Evolutionary conservation across 1,140 invertebrate genomes (phyloP), one percentile per base, ranked within the genome.

Genomic region (Ceratosolen solmsi): DNA sequence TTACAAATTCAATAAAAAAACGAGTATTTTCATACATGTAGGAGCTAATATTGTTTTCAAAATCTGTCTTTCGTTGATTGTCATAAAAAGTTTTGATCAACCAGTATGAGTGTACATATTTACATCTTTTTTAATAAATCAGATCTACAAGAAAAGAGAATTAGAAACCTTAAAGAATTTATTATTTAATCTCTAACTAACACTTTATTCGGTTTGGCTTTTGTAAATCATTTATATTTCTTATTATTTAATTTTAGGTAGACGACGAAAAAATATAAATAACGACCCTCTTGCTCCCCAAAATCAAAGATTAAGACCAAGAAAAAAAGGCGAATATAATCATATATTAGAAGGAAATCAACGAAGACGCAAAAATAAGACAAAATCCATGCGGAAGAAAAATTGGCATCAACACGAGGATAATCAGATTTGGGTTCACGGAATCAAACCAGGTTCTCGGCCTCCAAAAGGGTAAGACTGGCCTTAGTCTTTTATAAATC

Each of bases 361-460:
- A 58, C 65, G 60, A 15, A 71, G 54, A 38, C 80, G 84, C 27
- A 84, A 58, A 22, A 84, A 86, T 60, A 84, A 83, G 49, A 36
- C 74, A 22, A 83, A 58, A 49, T 79, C 82, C 27, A 83, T 83
- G 75, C 33, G 82, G 38, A 79, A 83, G 65, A 79, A 80, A 30
- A 79, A 83, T 65, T 78, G 75, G 81, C 80, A 82, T n/a, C 81
- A 60, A n/a, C 77, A 85, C 17, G 84, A 85, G 46, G 65, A 79
- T 25, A 85, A 87, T 56, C 79, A 86, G 49, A 84, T 88, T 71
- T 92, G 90, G 90, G 84, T 77, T 8, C 86, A 91, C 51, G 91
- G 90, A 33, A 87, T 91, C 33, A 90, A 90, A 78, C 46, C 85
- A 25, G 90, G 90, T 46, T 89, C 89, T 22, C 87, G 89, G 51